These are phyloP conservation scores for Mobula birostris DNA, from an alignment of 2,113 vertebrate genomes.

Conservation along the genomic window DNA sequence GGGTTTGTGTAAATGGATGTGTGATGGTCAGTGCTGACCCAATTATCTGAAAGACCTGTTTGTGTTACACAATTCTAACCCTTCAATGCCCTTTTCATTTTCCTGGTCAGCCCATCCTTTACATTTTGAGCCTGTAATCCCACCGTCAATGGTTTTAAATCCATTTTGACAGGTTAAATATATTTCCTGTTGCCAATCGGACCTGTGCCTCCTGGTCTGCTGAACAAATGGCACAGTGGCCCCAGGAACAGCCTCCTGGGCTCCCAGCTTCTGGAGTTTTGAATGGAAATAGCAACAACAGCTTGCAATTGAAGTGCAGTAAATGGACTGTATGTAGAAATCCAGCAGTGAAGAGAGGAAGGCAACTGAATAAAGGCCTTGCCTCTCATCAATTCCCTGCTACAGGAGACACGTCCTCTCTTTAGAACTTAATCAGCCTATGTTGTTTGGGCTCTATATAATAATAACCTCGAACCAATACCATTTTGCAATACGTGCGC, in stretches of 20 bases:
- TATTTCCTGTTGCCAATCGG: background rate
- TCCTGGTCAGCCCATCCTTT: background rate
- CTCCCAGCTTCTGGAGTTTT: background rate
- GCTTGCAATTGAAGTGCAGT: conserved; percentile 3
- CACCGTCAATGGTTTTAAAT: background rate
- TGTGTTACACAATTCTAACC: background rate
- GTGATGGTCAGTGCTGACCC: background rate
- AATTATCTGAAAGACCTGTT: background rate
- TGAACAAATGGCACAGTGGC: background rate
- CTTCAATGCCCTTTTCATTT: background rate
- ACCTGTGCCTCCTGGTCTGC: background rate
- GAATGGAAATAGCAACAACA: background rate
- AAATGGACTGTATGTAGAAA: background rate
- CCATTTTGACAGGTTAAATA: background rate
- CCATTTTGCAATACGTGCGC: background rate
- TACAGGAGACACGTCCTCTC: background rate
- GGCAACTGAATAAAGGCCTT: conserved; percentile 16
- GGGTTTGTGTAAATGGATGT: background rate
- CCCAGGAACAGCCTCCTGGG: background rate
- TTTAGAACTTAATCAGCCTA: background rate
- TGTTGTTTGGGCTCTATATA: background rate
- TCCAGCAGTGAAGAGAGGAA: background rate
- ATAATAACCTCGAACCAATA: background rate
- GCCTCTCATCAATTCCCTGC: background rate
- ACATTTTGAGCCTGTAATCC: background rate